phyloP scores from a whole-genome alignment of 2,113 vertebrate species.

The Centropus bengalensis region DNA sequence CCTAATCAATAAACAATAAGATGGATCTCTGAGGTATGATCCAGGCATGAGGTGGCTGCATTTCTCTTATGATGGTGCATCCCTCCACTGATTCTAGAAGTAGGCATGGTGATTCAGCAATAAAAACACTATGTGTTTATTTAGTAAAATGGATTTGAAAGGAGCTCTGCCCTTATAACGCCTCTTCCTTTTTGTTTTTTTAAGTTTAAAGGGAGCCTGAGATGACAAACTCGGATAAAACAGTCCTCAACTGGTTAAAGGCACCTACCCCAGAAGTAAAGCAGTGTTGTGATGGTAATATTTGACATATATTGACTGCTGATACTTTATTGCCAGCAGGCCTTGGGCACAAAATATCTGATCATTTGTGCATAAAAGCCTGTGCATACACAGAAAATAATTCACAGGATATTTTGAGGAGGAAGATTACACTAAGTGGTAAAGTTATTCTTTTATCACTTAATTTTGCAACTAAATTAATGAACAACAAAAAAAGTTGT shows the following conservation, averaged over 20 bases:
- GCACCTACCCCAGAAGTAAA: not conserved
- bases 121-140: not conserved
- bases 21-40: not conserved
- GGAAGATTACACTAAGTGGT: not conserved
- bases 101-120: not conserved
- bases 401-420: not conserved
- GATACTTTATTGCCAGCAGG: not conserved
- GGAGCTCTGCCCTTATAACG: not conserved
- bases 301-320: not conserved
- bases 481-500: not conserved
- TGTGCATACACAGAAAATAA: not conserved
- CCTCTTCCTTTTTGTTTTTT: not conserved
- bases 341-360: not conserved
- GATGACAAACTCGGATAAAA: not conserved
- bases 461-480: not conserved
- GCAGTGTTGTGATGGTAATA: not conserved
- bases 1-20: not conserved
- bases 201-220: not conserved
- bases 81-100: not conserved
- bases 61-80: not conserved
- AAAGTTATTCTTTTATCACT: not conserved
- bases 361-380: not conserved
- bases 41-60: not conserved
- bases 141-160: not conserved
- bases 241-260: not conserved